phyloP scores from a whole-genome alignment of 1,140 invertebrate species.

The Chrysopa pallens region DNA sequence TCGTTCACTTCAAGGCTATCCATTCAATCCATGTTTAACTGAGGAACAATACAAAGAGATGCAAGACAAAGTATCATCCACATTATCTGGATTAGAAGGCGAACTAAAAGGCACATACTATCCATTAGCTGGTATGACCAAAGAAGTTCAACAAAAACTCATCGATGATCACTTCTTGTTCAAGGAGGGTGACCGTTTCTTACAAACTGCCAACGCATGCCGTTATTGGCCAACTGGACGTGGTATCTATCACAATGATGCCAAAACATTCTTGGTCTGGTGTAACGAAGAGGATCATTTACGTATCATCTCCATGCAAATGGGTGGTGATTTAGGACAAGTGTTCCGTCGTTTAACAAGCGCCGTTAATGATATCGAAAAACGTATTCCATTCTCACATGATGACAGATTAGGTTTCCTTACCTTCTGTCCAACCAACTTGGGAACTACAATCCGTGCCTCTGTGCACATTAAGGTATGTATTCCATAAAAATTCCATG shows the following conservation, averaged over 20 bases:
- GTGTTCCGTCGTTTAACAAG: constrained; percentile 37
- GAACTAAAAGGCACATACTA: constrained; percentile 52
- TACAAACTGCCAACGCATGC: constrained; percentile 51
- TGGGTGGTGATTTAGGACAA: constrained; percentile 36
- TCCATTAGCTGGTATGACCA: constrained; percentile 45
- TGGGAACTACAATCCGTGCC: constrained; percentile 42
- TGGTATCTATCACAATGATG: constrained; percentile 54
- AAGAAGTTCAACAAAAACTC: constrained; percentile 46
- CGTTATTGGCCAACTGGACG: constrained; percentile 60
- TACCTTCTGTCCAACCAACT: constrained; percentile 53
- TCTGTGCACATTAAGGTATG: constrained; percentile 20
- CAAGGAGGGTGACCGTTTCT: constrained; percentile 51
- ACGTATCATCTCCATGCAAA: constrained; percentile 55
- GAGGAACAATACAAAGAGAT: constrained; percentile 45
- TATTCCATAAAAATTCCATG: no score
- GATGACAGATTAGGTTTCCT: constrained; percentile 44
- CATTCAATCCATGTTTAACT: constrained; percentile 57
- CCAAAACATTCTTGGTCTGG: constrained; percentile 61
- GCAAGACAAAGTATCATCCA: constrained; percentile 25
- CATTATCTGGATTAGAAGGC: constrained; percentile 26
- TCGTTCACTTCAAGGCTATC: constrained; percentile 46
- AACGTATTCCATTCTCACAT: constrained; percentile 32
- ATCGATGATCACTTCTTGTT: constrained; percentile 67
- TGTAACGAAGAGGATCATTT: constrained; percentile 62
- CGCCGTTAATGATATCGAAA: constrained; percentile 34